Conservation (phyloP, 2,113 vertebrate genomes). For the Pygoscelis adeliae region DNA sequence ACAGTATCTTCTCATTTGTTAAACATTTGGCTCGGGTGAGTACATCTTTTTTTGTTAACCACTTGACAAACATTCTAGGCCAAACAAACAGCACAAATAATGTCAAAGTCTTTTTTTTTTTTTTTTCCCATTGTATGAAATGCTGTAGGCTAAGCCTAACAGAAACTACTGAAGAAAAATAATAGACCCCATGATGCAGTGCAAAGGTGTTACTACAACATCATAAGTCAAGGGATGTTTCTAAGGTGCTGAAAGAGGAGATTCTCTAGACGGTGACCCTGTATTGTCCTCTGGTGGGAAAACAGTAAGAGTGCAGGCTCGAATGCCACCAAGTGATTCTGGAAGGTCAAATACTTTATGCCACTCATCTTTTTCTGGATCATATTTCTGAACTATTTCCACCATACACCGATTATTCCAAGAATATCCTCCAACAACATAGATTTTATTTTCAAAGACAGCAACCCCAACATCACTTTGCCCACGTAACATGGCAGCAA, state of each 20-base stretch:
- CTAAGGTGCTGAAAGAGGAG: conserved; percentile 95
- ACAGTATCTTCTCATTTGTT: conserved; percentile 26
- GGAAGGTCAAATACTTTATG: conserved; percentile 99
- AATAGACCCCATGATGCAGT: conserved; percentile 78
- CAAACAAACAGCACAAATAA: conserved; percentile 67
- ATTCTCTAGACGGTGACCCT: conserved; percentile 94
- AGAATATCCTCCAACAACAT: conserved; percentile 98
- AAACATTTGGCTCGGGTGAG: conserved; percentile 49
- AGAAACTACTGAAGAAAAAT: conserved; percentile 62
- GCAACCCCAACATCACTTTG: conserved; percentile 98
- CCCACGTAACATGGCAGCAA: conserved; percentile 95
- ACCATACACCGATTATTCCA: conserved; percentile 99
- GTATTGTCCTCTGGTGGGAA: conserved; percentile 93
- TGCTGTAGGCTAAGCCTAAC: conserved; percentile 60
- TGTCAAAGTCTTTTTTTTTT: not conserved
- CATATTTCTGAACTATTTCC: conserved; percentile 98
- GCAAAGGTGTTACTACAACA: conserved; percentile 81
- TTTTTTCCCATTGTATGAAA: conserved; percentile 13
- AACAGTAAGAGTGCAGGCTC: conserved; percentile 97
- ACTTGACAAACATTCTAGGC: conserved; percentile 61
- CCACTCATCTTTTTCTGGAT: conserved; percentile 98
- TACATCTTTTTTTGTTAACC: conserved; percentile 17
- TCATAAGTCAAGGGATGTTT: conserved; percentile 29
- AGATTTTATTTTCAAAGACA: conserved; percentile 97
- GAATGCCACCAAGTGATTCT: conserved; percentile 96